A percentile compares a stretch with the other conserved stretches of the same genome.
Evolutionary conservation across 23 tunicate species (phyloP).

Genomic region (Halocynthia roretzi): DNA sequence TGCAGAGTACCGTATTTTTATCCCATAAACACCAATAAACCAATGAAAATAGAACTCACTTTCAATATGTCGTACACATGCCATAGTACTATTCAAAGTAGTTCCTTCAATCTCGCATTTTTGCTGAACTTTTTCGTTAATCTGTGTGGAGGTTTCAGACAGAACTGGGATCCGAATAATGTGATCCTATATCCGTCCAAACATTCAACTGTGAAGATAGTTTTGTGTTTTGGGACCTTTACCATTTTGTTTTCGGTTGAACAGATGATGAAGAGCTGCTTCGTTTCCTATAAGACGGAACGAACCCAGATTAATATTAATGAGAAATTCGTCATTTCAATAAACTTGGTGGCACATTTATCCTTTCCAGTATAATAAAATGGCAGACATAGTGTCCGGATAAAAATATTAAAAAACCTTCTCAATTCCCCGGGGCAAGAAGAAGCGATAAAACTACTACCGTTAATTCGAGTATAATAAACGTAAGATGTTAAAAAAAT

Average conservation of each 20-base stretch:
- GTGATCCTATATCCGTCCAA: conserved; percentile 11
- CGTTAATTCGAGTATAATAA: too few relatives aligned
- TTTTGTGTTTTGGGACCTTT: conserved; percentile 12
- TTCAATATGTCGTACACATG: too few relatives aligned
- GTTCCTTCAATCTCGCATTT: conserved; percentile 14
- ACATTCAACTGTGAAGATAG: conserved; percentile 18
- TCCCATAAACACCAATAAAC: too few relatives aligned
- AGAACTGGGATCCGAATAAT: conserved; percentile 21
- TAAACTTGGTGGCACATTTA: not conserved
- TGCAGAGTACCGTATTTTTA: too few relatives aligned
- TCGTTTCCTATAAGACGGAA: conserved; percentile 18
- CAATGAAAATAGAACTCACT: too few relatives aligned
- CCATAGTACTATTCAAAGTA: not conserved
- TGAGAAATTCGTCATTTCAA: not conserved
- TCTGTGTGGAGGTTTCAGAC: conserved; percentile 16
- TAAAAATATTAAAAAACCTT: too few relatives aligned
- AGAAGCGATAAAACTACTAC: too few relatives aligned
- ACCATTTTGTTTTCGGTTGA: conserved; percentile 11
- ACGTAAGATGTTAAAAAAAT: too few relatives aligned
- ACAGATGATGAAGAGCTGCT: conserved; percentile 15
- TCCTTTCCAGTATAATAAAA: too few relatives aligned
- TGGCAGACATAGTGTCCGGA: too few relatives aligned
- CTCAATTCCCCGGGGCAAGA: too few relatives aligned
- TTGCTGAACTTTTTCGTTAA: conserved; percentile 15
- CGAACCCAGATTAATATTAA: not conserved